Percentiles rank a stretch among this genome's conserved stretches.
Conservation (phyloP, 2,888 invertebrate species). For the Tubulanus polymorphus region DNA sequence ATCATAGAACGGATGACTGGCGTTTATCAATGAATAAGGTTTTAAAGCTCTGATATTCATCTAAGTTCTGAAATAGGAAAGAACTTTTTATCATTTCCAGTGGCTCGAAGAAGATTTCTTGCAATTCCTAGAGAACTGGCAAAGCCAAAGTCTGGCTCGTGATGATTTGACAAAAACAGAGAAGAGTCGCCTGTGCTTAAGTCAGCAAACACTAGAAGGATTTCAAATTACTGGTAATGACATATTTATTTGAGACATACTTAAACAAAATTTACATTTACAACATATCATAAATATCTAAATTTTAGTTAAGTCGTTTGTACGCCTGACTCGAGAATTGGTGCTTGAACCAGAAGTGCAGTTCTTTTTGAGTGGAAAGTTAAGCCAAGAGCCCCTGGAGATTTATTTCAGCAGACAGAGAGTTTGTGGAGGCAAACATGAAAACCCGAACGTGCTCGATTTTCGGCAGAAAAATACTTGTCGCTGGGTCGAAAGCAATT, state of each 20-base stretch:
- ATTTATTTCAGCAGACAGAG: neutral
- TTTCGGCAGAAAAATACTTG: neutral
- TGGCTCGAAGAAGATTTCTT: slow-evolving; percentile 7
- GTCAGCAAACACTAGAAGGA: slow-evolving; percentile 6
- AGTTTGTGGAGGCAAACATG: neutral
- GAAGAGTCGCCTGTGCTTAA: neutral
- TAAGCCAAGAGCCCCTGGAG: neutral
- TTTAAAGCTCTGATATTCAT: no score
- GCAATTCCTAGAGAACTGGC: slow-evolving; percentile 3
- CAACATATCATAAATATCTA: no score
- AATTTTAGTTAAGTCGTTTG: neutral
- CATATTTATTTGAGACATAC: no score
- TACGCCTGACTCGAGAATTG: neutral
- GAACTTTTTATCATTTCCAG: neutral
- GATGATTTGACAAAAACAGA: neutral
- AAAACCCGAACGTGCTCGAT: neutral
- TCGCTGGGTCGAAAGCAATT: neutral
- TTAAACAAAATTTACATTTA: no score
- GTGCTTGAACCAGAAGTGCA: neutral
- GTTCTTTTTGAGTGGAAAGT: neutral
- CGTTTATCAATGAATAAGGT: no score
- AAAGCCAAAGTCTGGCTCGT: neutral
- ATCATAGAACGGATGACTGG: no score
- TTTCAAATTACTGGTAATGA: slow-evolving; percentile 5
- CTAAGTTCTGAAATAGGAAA: no score